Conservation (phyloP, 2,888 invertebrate species). For the Caradrina kadenii region DNA sequence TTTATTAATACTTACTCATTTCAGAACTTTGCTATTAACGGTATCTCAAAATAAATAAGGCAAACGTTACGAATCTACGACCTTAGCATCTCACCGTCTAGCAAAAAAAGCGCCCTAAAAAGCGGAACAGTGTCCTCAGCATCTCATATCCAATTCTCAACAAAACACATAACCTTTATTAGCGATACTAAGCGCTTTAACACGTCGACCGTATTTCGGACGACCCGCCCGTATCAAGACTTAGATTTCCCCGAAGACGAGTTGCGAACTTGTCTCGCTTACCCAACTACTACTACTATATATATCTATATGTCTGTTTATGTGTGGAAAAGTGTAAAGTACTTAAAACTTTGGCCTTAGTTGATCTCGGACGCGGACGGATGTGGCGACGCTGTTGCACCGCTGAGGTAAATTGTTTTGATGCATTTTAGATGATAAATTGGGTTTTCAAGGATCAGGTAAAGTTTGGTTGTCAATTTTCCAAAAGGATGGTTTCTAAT, state of each 20-base stretch:
- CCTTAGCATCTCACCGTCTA: neutral
- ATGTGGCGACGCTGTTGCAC: slow-evolving; percentile 25
- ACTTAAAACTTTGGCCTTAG: slow-evolving; percentile 54
- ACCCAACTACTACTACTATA: slow-evolving; percentile 26
- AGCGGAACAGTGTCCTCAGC: neutral
- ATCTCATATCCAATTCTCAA: slow-evolving; percentile 28
- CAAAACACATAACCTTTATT: slow-evolving; percentile 49
- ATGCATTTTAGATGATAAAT: slow-evolving; percentile 34
- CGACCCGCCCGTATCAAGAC: slow-evolving; percentile 44
- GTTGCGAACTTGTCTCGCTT: slow-evolving; percentile 51
- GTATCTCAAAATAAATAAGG: too few species aligned
- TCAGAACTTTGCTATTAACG: too few species aligned
- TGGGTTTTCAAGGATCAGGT: neutral
- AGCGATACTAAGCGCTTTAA: slow-evolving; percentile 42
- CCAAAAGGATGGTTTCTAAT: too few species aligned
- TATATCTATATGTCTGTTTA: slow-evolving; percentile 33
- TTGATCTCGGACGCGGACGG: slow-evolving; percentile 37
- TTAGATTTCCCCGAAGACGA: slow-evolving; percentile 63
- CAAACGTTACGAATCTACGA: neutral
- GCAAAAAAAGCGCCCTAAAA: slow-evolving; percentile 12
- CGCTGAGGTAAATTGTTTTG: neutral
- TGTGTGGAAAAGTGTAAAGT: slow-evolving; percentile 58
- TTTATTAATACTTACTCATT: too few species aligned
- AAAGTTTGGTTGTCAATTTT: neutral
- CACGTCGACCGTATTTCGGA: slow-evolving; percentile 47